Evolutionary conservation across 2,888 invertebrate genomes (phyloP).

Genomic region (Melinaea marsaeus): DNA sequence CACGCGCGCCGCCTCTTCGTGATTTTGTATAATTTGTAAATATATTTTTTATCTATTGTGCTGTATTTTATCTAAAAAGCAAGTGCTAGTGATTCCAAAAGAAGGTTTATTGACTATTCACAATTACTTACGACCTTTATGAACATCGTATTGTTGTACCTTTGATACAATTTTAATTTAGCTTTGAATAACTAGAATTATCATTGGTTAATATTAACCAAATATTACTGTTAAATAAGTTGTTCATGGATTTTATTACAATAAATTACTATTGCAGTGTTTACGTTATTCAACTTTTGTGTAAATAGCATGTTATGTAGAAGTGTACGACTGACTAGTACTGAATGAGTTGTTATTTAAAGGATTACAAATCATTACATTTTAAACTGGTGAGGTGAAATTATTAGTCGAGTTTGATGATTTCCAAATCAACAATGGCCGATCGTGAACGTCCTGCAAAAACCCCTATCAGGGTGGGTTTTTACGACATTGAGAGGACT

Average conservation of each 20-base stretch:
- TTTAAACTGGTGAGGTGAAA: conserved; percentile 44
- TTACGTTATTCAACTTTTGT: conserved; percentile 19
- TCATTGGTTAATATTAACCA: conserved; percentile 30
- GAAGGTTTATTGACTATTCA: conserved; percentile 25
- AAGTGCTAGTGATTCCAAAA: conserved; percentile 37
- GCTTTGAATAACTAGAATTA: conserved; percentile 29
- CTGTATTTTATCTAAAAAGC: conserved; percentile 41
- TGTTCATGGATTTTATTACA: conserved; percentile 27
- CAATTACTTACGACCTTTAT: conserved; percentile 27
- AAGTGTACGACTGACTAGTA: conserved; percentile 42
- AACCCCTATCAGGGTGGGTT: conserved; percentile 92
- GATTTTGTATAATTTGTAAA: conserved; percentile 66
- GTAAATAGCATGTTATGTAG: conserved; percentile 19
- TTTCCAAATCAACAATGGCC: conserved; percentile 71
- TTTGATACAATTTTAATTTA: conserved; percentile 55
- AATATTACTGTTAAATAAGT: conserved; percentile 28
- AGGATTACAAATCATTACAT: conserved; percentile 33
- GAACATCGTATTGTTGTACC: conserved; percentile 40
- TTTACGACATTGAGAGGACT: conserved; percentile 98
- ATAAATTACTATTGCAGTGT: conserved; percentile 23
- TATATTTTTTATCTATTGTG: conserved; percentile 54
- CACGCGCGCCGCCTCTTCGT: conserved; percentile 72
- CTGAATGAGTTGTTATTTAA: conserved; percentile 34
- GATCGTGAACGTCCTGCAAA: conserved; percentile 78
- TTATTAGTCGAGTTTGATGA: conserved; percentile 51